Base-by-base conservation (phyloP, 2,888 invertebrate genomes). In the Dermolepida albohirtum region DNA sequence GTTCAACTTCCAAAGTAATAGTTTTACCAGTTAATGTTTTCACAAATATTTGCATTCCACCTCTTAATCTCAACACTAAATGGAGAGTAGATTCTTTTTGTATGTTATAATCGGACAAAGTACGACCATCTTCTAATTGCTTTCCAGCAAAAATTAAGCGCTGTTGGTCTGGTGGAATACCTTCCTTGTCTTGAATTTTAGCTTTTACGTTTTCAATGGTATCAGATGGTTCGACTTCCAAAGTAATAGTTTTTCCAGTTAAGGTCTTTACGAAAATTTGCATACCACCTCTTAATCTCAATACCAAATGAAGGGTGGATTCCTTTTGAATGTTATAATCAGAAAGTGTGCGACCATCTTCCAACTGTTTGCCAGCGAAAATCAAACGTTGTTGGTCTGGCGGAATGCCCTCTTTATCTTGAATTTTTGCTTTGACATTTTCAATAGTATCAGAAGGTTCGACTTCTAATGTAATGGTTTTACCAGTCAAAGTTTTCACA, bases 21-120 rank as follows among this genome's bases (percentile, higher is more conserved):
- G 96, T 96, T 85, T 96, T 96, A 78, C 95, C 95, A 78, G 95
- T 95, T 54, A 96, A 88, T 77, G 96, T 96, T 86, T 96, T 96
- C 72, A 96, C 96, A 84, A 96, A 98, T 85, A 98, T 97, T 89
- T 98, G 97, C 96, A 98, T 97, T 85, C 96, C 93, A 88, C 97
- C 97, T 83, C 97, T 90, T 76, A 98, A 90, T 86, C 97, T 92
- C 71, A 98, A 88, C 72, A 97, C 97, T 86, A 95, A 89, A 84
- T 97, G 97, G 73, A 97, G 90, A 5, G 97, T 98, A 0, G 97
- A 97, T 84, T 96, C 96, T 84, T 96, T 95, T 82, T 96, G 96
- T 80, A 96, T 96, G 80, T 96, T 96, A 84, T 96, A 96, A 82
- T 97, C 96, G 0, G 93, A 94, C 1, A 96, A 86, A 16, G 96